A percentile compares a stretch with the other conserved stretches of the same genome.
Conservation (phyloP, 2,113 vertebrate genomes). For the Columbina picui region DNA sequence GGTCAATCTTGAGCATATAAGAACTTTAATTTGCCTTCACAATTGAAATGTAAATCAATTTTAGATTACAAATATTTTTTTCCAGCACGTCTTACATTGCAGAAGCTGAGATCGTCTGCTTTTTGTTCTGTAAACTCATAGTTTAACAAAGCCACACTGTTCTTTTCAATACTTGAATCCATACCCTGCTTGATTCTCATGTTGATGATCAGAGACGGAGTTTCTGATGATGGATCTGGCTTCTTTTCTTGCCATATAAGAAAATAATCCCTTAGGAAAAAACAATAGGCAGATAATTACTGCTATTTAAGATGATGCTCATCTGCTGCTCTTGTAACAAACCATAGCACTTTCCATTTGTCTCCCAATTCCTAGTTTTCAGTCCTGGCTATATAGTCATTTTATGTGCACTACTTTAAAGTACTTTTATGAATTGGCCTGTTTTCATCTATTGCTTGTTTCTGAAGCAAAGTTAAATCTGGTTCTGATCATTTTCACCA, state of each 20-base stretch:
- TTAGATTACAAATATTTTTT: not conserved
- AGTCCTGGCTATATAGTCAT: not conserved
- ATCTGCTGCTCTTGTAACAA: not conserved
- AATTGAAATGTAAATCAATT: not conserved
- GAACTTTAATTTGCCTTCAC: not conserved
- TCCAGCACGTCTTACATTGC: not conserved
- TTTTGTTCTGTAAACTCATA: not conserved
- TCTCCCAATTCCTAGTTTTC: not conserved
- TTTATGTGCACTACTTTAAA: not conserved
- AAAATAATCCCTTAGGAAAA: not conserved
- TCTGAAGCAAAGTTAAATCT: not conserved
- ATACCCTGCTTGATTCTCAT: not conserved
- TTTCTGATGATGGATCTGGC: not conserved
- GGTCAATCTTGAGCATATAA: not conserved
- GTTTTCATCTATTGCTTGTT: not conserved
- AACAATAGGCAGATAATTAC: not conserved
- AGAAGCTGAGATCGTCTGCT: not conserved
- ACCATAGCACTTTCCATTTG: not conserved
- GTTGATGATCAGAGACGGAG: not conserved
- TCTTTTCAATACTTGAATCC: not conserved
- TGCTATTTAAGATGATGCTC: not conserved
- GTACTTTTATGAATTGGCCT: not conserved
- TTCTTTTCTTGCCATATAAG: not conserved
- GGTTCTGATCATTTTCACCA: not conserved
- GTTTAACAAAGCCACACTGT: not conserved